Conservation (phyloP, 2,888 invertebrate species). For the Mesorhabditis sp. region DNA sequence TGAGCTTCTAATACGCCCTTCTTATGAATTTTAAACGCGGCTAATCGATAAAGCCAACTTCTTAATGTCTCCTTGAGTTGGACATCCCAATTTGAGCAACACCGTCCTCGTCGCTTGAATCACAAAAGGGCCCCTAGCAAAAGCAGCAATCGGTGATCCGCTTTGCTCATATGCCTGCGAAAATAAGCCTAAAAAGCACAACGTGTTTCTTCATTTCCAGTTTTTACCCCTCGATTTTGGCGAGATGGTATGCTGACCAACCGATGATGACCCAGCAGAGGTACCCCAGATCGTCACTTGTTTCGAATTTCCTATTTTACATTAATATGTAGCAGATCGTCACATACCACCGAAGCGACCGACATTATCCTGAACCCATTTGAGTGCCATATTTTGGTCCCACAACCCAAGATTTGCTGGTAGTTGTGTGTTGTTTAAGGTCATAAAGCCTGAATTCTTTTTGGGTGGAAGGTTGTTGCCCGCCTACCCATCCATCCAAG, state of each 20-base stretch:
- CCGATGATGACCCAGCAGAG: constrained; percentile 3
- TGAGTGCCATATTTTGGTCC: constrained; percentile 4
- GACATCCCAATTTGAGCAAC: not conserved
- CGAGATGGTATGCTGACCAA: not conserved
- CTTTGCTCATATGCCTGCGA: not conserved
- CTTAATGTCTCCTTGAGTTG: constrained; percentile 1
- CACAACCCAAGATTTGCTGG: constrained; percentile 5
- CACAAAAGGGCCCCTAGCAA: not conserved
- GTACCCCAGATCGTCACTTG: constrained; percentile 2
- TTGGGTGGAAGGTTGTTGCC: not conserved
- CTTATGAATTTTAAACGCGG: too few species aligned
- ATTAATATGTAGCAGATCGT: not conserved
- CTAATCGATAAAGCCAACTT: not conserved
- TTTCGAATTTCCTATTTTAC: not conserved
- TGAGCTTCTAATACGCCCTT: too few species aligned
- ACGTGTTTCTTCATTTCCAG: not conserved
- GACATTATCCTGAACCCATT: constrained; percentile 2
- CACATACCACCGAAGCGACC: not conserved
- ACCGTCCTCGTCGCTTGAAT: not conserved
- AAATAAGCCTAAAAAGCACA: constrained; percentile 3
- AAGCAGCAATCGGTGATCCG: not conserved
- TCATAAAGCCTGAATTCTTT: not conserved
- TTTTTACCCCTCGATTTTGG: not conserved
- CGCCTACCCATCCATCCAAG: not conserved
- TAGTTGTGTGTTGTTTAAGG: constrained; percentile 1